Evolutionary conservation across 92 coral and sea anemone genomes (phyloP), one percentile per base, ranked within the genome.

Genomic region (Porites lobata): DNA sequence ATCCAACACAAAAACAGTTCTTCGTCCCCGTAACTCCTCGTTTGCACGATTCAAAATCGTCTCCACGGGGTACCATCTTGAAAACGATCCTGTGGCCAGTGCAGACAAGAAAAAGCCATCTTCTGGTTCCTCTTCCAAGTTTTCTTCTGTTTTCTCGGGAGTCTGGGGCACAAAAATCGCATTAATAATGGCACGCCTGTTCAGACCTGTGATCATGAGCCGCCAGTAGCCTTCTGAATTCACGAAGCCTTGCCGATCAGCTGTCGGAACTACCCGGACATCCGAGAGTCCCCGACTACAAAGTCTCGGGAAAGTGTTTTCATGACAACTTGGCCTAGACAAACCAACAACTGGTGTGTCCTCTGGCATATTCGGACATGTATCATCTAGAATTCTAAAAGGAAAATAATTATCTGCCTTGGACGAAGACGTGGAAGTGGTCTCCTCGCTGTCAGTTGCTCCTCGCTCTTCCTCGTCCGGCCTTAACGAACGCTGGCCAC

Each of bases 171-270:
- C 65, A 65, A 91, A 91, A 22, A 91, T 72, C 11, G 83, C 90
- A 69, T 82, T 88, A 14, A 91, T 68, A 12, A 76, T 74, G 22
- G 87, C 87, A 1, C 69, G 92, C 50, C 92, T 90, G 82, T 91
- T 88, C 61, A 88, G 72, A 13, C 92, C 94, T 3, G 85, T 69
- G 8, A 91, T 70, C 86, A 91, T 64, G 18, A 91, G 85, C 78
- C 94, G 90, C 94, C 92, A 89, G 79, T 89, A 77, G 14, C 92
- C 89, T n/a, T 69, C 83, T 64, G 84, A 8, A 4, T 19, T 22
- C 72, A 65, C 92, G 80, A 89, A 89, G 72, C 78, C 84, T 69
- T 89, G 84, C 54, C 89, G 83, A 74, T 89, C 83, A 53, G 92
- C 89, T 18, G 26, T 83, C 76, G 92, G 84, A n/a, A 89, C 77